phyloP scores from a whole-genome alignment of 2,113 vertebrate genomes.

The Indicator indicator region DNA sequence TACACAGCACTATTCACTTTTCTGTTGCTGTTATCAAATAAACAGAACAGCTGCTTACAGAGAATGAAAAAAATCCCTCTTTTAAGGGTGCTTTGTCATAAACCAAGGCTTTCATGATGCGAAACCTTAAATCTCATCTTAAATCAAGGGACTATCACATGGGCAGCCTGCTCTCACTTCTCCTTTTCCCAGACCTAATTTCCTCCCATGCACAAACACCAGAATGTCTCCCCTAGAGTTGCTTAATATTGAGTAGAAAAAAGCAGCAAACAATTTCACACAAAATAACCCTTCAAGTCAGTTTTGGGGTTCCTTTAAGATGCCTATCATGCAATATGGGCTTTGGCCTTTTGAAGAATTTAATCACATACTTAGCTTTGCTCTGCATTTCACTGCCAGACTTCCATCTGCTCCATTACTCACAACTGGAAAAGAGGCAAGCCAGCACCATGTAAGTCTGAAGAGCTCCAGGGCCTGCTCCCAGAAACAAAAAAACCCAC shows the following conservation, averaged over 20 bases:
- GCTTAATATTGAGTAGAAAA: background rate
- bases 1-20: background rate
- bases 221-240: background rate
- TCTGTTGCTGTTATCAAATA: background rate
- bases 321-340: background rate
- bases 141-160: constrained; percentile 12
- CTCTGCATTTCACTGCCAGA: background rate
- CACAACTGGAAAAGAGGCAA: background rate
- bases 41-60: background rate
- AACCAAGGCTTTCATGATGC: background rate
- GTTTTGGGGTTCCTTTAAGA: constrained; percentile 23
- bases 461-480: background rate
- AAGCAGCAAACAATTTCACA: background rate
- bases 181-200: background rate
- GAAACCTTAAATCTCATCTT: background rate
- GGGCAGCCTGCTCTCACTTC: background rate
- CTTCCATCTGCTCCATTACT: background rate
- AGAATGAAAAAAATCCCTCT: background rate
- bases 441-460: background rate
- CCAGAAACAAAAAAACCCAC: background rate
- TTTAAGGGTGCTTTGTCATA: background rate
- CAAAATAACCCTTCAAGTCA: background rate
- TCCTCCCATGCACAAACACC: background rate
- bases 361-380: background rate
- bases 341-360: constrained; percentile 30